Conservation (phyloP, 2,888 invertebrate species). For the Esperia sulphurella region DNA sequence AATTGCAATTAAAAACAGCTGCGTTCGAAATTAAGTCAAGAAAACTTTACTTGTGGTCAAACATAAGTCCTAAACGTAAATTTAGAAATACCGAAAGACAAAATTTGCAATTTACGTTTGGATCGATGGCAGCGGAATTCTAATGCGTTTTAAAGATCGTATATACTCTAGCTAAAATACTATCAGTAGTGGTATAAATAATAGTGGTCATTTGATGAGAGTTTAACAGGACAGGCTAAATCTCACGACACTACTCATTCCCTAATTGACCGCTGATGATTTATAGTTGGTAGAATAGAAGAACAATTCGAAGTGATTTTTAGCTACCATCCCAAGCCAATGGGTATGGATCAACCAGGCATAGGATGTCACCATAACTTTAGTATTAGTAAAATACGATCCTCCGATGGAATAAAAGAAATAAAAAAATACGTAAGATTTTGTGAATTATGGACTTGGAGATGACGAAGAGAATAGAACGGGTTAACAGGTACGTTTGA, state of each 20-base stretch:
- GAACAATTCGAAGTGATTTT: conserved; percentile 90
- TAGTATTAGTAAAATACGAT: conserved; percentile 91
- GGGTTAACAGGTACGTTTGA: conserved; percentile 96
- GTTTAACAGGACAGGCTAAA: conserved; percentile 93
- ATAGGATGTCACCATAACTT: conserved; percentile 95
- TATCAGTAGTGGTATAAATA: conserved; percentile 80
- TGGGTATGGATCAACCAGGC: conserved; percentile 91
- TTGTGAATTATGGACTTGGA: conserved; percentile 89
- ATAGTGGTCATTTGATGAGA: conserved; percentile 98
- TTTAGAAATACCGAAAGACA: conserved; percentile 76
- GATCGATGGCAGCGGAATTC: conserved; percentile 89
- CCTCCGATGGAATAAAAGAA: conserved; percentile 82
- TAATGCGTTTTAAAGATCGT: conserved; percentile 83
- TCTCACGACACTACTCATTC: conserved; percentile 85
- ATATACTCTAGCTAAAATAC: conserved; percentile 81
- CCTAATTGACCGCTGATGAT: conserved; percentile 92
- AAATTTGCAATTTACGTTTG: conserved; percentile 86
- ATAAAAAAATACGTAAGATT: conserved; percentile 95
- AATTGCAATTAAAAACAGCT: background rate
- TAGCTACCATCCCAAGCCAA: conserved; percentile 85
- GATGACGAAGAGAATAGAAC: conserved; percentile 94
- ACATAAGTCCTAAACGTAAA: conserved; percentile 40
- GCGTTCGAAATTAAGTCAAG: conserved; percentile 14
- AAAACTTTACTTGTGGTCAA: conserved; percentile 31
- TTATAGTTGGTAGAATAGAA: conserved; percentile 92